Evolutionary conservation across 2,797 vertebrate genomes (phyloP).

Genomic region (Hoplostethus mediterraneus): DNA sequence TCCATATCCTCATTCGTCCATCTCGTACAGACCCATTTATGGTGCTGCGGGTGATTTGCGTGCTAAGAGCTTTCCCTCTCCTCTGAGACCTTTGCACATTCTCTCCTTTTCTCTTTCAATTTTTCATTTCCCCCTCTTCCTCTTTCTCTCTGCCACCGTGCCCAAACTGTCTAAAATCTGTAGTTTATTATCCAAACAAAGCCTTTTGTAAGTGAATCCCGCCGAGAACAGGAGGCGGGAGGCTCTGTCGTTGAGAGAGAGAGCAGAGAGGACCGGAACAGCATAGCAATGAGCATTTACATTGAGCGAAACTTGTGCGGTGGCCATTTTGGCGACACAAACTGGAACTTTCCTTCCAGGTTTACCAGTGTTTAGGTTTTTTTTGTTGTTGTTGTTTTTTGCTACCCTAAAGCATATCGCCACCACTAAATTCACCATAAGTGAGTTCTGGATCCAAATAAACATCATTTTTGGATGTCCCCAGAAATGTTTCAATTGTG

Average conservation of each 20-base stretch:
- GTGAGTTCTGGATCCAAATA: constrained; percentile 15
- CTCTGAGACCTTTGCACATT: constrained; percentile 64
- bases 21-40: constrained; percentile 61
- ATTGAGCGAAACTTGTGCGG: constrained; percentile 45
- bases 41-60: constrained; percentile 66
- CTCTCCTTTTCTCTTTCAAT: constrained; percentile 50
- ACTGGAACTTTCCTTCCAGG: constrained; percentile 15
- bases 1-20: constrained; percentile 54
- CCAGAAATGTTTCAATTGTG: not conserved
- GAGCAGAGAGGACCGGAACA: constrained; percentile 41
- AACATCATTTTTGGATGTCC: not conserved
- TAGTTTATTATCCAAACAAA: constrained; percentile 78
- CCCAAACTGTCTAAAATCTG: constrained; percentile 75
- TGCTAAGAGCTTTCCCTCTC: constrained; percentile 68
- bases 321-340: constrained; percentile 50
- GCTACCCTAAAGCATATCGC: constrained; percentile 5
- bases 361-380: not conserved
- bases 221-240: constrained; percentile 53
- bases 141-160: constrained; percentile 50
- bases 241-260: constrained; percentile 33
- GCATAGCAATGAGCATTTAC: constrained; percentile 67
- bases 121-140: constrained; percentile 49
- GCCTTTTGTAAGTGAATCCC: constrained; percentile 74
- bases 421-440: constrained; percentile 16
- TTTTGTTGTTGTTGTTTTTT: not conserved